These are phyloP conservation scores for Euthynnus affinis DNA, from an alignment of 2,797 vertebrate species.

Conservation along the genomic window DNA sequence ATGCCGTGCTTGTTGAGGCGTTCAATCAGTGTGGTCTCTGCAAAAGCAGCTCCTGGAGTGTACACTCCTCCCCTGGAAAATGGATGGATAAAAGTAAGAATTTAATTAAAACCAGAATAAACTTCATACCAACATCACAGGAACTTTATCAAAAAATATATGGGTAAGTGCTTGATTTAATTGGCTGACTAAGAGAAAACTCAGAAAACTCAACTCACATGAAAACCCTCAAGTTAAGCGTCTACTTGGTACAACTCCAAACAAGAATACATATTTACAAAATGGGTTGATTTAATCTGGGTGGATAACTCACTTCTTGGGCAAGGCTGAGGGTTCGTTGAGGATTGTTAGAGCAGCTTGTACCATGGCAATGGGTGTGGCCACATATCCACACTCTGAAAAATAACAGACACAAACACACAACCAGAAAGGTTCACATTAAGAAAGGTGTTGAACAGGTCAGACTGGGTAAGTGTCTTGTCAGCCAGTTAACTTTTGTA, in stretches of 20 bases:
- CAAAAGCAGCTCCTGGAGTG: constrained; percentile 93
- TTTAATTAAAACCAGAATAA: not conserved
- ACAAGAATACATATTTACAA: too few relatives aligned
- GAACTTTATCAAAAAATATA: not conserved
- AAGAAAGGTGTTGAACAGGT: not conserved
- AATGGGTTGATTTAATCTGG: not conserved
- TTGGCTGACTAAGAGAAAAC: not conserved
- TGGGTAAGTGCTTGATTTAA: not conserved
- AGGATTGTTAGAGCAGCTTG: constrained; percentile 93
- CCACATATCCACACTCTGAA: constrained; percentile 91
- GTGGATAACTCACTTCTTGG: constrained; percentile 87
- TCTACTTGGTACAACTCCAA: too few relatives aligned
- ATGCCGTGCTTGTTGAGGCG: constrained; percentile 92
- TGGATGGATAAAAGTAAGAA: not conserved
- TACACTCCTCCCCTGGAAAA: constrained; percentile 93
- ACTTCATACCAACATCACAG: not conserved
- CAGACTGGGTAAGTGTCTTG: not conserved
- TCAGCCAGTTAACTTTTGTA: too few relatives aligned
- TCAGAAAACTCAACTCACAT: constrained; percentile 1
- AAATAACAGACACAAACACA: constrained; percentile 20
- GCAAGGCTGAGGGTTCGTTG: constrained; percentile 89
- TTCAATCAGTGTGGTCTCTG: constrained; percentile 92
- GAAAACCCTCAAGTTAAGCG: not conserved
- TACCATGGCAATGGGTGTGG: constrained; percentile 95
- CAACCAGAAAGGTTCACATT: not conserved